phyloP scores from a whole-genome alignment of 1,140 invertebrate genomes.

The Globodera ellingtonae region DNA sequence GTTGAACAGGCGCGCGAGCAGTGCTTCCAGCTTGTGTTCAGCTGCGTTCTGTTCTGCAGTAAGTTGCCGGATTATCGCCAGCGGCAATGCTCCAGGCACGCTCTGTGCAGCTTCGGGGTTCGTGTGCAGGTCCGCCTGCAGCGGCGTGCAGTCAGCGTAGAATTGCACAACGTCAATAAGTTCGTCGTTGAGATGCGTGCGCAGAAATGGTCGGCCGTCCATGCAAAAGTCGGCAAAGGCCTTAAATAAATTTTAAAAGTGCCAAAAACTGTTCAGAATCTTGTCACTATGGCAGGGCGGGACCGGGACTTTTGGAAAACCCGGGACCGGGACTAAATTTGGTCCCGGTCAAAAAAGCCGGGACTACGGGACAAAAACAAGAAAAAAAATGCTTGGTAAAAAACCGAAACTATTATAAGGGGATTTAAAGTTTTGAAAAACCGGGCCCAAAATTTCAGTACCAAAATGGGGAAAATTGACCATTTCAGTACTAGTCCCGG shows the following conservation, averaged over 20 bases:
- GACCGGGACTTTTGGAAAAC: no score
- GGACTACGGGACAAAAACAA: no score
- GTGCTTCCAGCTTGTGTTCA: conserved; percentile 16
- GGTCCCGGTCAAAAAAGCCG: no score
- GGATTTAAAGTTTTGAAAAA: no score
- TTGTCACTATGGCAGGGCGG: no score
- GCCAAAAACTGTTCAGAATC: background rate
- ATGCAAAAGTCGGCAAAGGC: conserved; percentile 43
- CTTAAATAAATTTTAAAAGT: conserved; percentile 17
- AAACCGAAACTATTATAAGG: no score
- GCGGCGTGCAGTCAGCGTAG: conserved; percentile 26
- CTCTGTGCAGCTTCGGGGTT: conserved; percentile 20
- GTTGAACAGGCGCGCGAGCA: conserved; percentile 14
- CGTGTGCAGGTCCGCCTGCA: conserved; percentile 29
- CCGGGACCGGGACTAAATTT: no score
- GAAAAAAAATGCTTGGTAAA: no score
- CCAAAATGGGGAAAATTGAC: no score
- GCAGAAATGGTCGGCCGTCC: conserved; percentile 30
- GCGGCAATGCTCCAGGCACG: background rate
- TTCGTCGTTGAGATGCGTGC: conserved; percentile 34
- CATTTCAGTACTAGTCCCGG: no score
- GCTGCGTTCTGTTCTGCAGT: conserved; percentile 1
- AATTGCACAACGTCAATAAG: conserved; percentile 41
- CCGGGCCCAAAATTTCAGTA: no score
- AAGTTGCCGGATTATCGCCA: conserved; percentile 15